A percentile compares a stretch with the other conserved stretches of the same genome.
Evolutionary conservation across 2,888 invertebrate genomes (phyloP).

Genomic region (Strigamia maritima): DNA sequence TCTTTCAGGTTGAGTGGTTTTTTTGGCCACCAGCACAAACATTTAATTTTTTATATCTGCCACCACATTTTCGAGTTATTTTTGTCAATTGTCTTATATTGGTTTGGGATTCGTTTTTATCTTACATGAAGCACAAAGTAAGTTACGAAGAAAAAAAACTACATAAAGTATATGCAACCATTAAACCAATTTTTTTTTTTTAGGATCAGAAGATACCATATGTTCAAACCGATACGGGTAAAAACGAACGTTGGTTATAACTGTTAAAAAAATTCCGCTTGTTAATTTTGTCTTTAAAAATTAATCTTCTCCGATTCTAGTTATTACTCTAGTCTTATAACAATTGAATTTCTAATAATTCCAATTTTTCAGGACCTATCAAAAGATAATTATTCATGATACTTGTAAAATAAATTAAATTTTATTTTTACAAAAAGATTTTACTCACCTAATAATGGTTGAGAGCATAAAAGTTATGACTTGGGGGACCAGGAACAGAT

Average conservation of each 20-base stretch:
- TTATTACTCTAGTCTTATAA: not conserved
- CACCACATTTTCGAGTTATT: slow-evolving; percentile 75
- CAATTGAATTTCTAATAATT: not conserved
- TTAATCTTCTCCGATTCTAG: not conserved
- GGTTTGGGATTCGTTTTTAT: slow-evolving; percentile 81
- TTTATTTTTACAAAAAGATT: not conserved
- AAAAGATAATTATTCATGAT: not conserved
- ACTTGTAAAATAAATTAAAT: not conserved
- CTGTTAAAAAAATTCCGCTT: not conserved
- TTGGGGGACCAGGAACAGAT: too few species aligned
- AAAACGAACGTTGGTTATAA: not conserved
- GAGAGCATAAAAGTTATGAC: not conserved
- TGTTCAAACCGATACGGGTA: not conserved
- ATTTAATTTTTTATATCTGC: slow-evolving; percentile 81
- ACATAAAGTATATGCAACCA: too few species aligned
- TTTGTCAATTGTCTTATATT: slow-evolving; percentile 83
- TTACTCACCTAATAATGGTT: not conserved
- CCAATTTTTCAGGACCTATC: not conserved
- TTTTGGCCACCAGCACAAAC: slow-evolving; percentile 90
- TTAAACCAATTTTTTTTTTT: not conserved
- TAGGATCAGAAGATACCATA: not conserved
- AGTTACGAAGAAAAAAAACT: slow-evolving; percentile 22
- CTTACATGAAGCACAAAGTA: slow-evolving; percentile 74
- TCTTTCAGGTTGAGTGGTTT: slow-evolving; percentile 72
- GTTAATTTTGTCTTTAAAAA: not conserved